These are phyloP conservation scores for Adelges cooleyi DNA, from an alignment of 1,140 invertebrate species.

Conservation along the genomic window DNA sequence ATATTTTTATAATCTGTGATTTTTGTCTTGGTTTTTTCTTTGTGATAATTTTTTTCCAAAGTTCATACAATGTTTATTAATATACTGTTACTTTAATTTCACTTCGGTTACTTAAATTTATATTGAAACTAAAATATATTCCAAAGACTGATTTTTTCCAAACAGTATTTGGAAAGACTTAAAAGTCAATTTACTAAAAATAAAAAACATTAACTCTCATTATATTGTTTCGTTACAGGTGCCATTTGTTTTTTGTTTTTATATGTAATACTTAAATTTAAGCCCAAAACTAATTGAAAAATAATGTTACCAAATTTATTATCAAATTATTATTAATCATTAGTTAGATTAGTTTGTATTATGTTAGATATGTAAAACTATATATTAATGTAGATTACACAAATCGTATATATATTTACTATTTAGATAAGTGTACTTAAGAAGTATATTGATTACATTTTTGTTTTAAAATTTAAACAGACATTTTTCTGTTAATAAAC, in stretches of 20 bases:
- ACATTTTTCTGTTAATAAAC: conserved; percentile 10
- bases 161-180: conserved; percentile 28
- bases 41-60: conserved; percentile 16
- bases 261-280: conserved; percentile 16
- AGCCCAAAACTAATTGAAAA: conserved; percentile 16
- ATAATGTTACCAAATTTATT: conserved; percentile 26
- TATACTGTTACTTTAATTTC: neutral
- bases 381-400: no score
- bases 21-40: conserved; percentile 20
- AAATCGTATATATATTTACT: no score
- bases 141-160: conserved; percentile 27
- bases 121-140: conserved; percentile 18
- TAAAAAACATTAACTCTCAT: conserved; percentile 6
- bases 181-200: conserved; percentile 16
- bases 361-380: neutral
- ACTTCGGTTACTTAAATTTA: conserved; percentile 23
- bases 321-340: conserved; percentile 19
- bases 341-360: conserved; percentile 2
- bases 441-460: conserved; percentile 13
- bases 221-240: conserved; percentile 24
- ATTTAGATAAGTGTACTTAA: conserved; percentile 14
- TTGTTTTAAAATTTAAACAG: conserved; percentile 6
- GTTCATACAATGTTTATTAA: neutral
- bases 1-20: conserved; percentile 24
- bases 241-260: conserved; percentile 17